Base-by-base conservation (phyloP, 2,797 vertebrate species). In the Trematomus bernacchii region DNA sequence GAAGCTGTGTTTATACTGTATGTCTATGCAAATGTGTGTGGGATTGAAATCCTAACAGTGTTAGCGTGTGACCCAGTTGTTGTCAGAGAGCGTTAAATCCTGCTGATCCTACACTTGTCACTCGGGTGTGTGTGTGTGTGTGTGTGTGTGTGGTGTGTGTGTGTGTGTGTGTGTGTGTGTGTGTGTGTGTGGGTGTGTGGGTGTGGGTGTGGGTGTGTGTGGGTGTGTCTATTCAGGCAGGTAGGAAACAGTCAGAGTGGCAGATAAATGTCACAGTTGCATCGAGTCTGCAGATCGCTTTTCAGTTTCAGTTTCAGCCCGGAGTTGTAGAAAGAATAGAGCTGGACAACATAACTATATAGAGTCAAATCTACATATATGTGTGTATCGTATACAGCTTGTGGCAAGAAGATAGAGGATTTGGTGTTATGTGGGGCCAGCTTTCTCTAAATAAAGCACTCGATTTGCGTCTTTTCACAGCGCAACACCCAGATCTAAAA, bases 71-170 rank as follows among this genome's bases (percentile, higher is more conserved):
- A 84, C 82, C 86, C 76, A 82, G 79, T 83, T 87, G 69, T 83
- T 84, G 86, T 84, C 83, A 79, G 58, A 62, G 52, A 46, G 77
- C 64, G 71, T 90, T 83, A 83, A 87, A 82, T 85, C 82, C 69
- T 72, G 73, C 77, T 82, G 78, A 88, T 77, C 9, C 57, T 71
- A 73, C 80, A 66, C 57, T 72, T 59, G 70, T 73, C 72, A 46
- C 66, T n/a, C n/a, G n/a, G n/a, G 40, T 55, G 30, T 61, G 30
- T 44, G 61, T 71, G n/a, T n/a, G n/a, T n/a, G n/a, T n/a, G 21
- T 44, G 62, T 71, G 30, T 55, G 21, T 55, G 18, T 40, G 57
- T 67, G 30, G 40, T 55, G 30, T 61, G 30, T 44, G 61, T 71
- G n/a, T n/a, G n/a, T n/a, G n/a, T n/a, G 21, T 44, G 62, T 71